phyloP scores from a whole-genome alignment of 2,797 vertebrate genomes.

The Varecia variegata region DNA sequence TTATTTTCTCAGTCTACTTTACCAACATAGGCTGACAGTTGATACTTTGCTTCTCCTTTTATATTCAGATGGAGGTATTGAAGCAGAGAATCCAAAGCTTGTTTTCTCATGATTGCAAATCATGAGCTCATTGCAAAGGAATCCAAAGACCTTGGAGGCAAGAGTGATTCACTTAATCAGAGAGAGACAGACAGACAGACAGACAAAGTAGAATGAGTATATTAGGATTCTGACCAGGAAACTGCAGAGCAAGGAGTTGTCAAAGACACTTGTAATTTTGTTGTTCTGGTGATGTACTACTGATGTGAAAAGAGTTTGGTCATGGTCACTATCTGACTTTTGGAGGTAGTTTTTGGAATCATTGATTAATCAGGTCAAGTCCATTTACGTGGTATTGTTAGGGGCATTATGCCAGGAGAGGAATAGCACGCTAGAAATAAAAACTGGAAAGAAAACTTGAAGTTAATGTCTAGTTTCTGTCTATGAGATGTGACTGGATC shows the following conservation, averaged over 20 bases:
- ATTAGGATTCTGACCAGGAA: not conserved
- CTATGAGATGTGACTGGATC: not conserved
- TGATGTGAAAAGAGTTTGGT: not conserved
- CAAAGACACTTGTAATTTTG: not conserved
- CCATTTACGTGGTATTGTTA: not conserved
- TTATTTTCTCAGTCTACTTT: conserved; percentile 35
- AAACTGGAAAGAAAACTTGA: not conserved
- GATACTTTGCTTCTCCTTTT: not conserved
- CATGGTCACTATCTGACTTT: not conserved
- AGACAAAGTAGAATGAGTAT: not conserved
- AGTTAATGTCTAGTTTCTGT: not conserved
- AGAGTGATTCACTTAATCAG: not conserved
- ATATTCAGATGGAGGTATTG: not conserved
- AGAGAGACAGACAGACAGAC: not conserved
- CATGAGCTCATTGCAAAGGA: not conserved
- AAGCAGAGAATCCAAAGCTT: not conserved
- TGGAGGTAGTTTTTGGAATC: not conserved
- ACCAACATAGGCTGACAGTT: not conserved
- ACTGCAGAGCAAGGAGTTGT: not conserved
- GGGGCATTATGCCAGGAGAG: not conserved
- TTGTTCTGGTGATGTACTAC: not conserved
- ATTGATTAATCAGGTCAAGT: not conserved
- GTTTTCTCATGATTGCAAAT: not conserved
- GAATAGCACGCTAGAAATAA: not conserved
- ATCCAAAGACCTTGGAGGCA: not conserved